A percentile compares a stretch with the other conserved stretches of the same genome.
phyloP scores from a whole-genome alignment of 2,888 invertebrate genomes.

The Gandaritis pyraliata region DNA sequence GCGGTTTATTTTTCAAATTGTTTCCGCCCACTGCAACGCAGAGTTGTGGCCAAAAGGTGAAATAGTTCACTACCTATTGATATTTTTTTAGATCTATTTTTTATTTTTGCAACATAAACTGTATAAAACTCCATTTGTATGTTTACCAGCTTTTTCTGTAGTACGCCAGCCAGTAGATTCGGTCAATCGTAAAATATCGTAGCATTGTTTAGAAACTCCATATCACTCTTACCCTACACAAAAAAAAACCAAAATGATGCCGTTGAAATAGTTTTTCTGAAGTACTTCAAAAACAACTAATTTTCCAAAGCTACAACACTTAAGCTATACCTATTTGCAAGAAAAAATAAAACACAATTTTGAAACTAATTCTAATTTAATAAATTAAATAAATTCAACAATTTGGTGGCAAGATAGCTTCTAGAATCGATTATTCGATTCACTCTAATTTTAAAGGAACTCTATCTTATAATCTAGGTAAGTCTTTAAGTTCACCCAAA shows the following conservation, averaged over 20 bases:
- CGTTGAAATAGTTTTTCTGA: too few species aligned
- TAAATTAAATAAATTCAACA: slow-evolving; percentile 74
- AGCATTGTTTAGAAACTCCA: not conserved
- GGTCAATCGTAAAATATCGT: not conserved
- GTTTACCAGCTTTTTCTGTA: not conserved
- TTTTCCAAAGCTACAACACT: too few species aligned
- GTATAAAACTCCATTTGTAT: not conserved
- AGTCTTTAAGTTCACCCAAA: slow-evolving; percentile 46
- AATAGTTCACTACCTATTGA: slow-evolving; percentile 16
- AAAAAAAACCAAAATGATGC: too few species aligned
- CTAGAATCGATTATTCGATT: slow-evolving; percentile 55
- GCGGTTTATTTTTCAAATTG: slow-evolving; percentile 26
- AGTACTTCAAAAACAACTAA: too few species aligned
- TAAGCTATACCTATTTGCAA: too few species aligned
- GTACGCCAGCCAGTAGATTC: not conserved
- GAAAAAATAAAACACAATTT: not conserved
- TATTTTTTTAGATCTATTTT: slow-evolving; percentile 22
- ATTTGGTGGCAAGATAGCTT: slow-evolving; percentile 83
- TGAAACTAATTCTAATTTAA: slow-evolving; percentile 51
- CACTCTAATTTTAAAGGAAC: slow-evolving; percentile 64
- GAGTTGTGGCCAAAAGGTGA: slow-evolving; percentile 25
- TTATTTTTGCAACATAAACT: slow-evolving; percentile 16
- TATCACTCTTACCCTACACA: too few species aligned
- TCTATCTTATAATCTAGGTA: slow-evolving; percentile 56
- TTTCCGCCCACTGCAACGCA: slow-evolving; percentile 14